These are phyloP conservation scores for Harpalus rubripes DNA, from an alignment of 2,888 invertebrate genomes.

Conservation along the genomic window DNA sequence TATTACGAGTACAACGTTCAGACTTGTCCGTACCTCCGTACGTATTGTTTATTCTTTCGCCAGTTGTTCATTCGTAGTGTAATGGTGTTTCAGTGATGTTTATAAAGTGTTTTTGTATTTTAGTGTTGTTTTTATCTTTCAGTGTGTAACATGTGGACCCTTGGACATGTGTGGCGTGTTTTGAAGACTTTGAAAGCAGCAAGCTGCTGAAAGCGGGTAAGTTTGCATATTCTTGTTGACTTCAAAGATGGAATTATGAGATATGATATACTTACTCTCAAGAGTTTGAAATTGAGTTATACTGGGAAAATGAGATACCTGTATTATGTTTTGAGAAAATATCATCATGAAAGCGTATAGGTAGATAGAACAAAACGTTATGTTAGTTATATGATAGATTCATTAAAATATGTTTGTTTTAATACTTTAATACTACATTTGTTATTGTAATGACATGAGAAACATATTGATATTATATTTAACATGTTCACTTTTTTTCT, in stretches of 20 bases:
- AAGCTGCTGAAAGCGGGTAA: not conserved
- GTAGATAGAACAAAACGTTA: too few species aligned
- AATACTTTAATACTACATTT: too few species aligned
- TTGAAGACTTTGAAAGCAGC: not conserved
- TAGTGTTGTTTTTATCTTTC: not conserved
- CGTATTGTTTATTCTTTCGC: too few species aligned
- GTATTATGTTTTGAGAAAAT: not conserved
- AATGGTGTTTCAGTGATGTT: not conserved
- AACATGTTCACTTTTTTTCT: too few species aligned
- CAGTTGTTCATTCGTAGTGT: too few species aligned
- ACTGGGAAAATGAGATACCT: not conserved
- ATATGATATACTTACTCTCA: not conserved
- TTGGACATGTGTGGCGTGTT: not conserved
- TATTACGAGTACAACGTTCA: too few species aligned
- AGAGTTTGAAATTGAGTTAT: not conserved
- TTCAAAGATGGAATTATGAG: not conserved
- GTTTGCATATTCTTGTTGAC: constrained; percentile 1
- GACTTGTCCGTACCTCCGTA: too few species aligned
- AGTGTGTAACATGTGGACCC: not conserved
- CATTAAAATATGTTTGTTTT: too few species aligned
- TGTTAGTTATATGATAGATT: too few species aligned
- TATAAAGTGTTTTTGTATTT: not conserved
- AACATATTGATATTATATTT: too few species aligned
- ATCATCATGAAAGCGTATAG: too few species aligned
- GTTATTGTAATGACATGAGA: too few species aligned